These are phyloP conservation scores for Gallinago stenura DNA, from an alignment of 2,797 vertebrate species.

Conservation along the genomic window DNA sequence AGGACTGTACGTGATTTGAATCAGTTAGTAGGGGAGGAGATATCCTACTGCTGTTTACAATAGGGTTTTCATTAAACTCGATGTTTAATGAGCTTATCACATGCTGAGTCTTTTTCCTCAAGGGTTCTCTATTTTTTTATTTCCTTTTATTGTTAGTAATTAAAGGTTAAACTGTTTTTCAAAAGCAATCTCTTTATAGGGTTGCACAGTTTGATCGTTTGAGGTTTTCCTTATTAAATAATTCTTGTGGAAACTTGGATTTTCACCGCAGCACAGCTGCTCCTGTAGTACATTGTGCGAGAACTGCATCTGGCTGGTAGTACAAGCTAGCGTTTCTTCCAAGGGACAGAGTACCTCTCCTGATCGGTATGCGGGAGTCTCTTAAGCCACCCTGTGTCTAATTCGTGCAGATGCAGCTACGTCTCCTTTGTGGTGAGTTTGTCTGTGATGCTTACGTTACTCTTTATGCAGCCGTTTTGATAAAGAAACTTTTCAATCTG, in stretches of 20 bases:
- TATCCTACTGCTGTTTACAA: conserved; percentile 26
- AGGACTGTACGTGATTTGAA: conserved; percentile 19
- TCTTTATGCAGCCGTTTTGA: background rate
- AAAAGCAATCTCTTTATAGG: background rate
- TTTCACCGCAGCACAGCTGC: background rate
- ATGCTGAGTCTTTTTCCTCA: conserved; percentile 44
- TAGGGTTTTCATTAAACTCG: conserved; percentile 41
- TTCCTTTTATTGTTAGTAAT: conserved; percentile 58
- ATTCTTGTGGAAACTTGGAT: background rate
- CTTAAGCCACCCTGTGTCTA: background rate
- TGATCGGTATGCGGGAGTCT: background rate
- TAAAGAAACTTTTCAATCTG: background rate
- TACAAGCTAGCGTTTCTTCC: background rate
- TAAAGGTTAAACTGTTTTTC: conserved; percentile 59
- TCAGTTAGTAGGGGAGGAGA: conserved; percentile 38
- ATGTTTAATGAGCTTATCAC: conserved; percentile 59
- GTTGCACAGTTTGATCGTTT: background rate
- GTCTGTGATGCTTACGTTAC: background rate
- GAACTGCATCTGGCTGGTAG: background rate
- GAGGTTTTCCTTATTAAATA: conserved; percentile 38
- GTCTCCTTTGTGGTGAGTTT: conserved; percentile 10
- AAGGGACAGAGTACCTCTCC: background rate
- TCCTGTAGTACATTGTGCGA: background rate
- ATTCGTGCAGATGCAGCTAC: background rate
- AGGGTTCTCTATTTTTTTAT: conserved; percentile 56